A percentile compares a stretch with the other conserved stretches of the same genome.
phyloP scores from a whole-genome alignment of 2,888 invertebrate species.

The Pseudococcus viburni region DNA sequence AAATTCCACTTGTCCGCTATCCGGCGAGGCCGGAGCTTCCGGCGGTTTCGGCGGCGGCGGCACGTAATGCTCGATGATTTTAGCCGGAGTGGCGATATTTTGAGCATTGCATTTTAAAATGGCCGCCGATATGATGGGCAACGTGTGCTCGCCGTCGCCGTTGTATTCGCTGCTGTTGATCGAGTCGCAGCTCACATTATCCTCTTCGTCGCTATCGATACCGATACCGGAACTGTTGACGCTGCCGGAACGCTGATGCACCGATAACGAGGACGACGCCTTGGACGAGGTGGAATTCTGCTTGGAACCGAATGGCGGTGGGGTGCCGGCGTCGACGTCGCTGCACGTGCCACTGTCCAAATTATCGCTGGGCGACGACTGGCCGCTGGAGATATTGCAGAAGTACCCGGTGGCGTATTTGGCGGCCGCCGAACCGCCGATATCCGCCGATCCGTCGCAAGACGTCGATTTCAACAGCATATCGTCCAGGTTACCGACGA shows the following conservation, averaged over 20 bases:
- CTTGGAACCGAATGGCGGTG: constrained; percentile 74
- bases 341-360: constrained; percentile 89
- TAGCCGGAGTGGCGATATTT: neutral
- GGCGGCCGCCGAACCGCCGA: constrained; percentile 66
- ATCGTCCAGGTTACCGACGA: constrained; percentile 72
- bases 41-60: constrained; percentile 69
- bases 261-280: neutral
- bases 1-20: no score
- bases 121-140: constrained; percentile 65
- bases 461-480: constrained; percentile 70
- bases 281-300: constrained; percentile 70
- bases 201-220: constrained; percentile 77
- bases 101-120: constrained; percentile 63
- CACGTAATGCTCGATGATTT: constrained; percentile 3
- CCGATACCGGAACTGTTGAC: constrained; percentile 74
- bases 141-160: constrained; percentile 59
- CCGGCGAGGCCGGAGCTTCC: neutral
- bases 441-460: constrained; percentile 29
- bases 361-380: constrained; percentile 87
- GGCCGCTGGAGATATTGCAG: constrained; percentile 76
- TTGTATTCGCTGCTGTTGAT: constrained; percentile 78
- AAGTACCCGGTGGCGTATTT: constrained; percentile 66
- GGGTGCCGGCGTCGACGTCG: constrained; percentile 81
- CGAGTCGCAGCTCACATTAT: constrained; percentile 86
- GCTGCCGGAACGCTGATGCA: constrained; percentile 62